Percentiles rank a stretch among this genome's conserved stretches.
phyloP scores from a whole-genome alignment of 2,888 invertebrate genomes.

The Oscheius sp. region DNA sequence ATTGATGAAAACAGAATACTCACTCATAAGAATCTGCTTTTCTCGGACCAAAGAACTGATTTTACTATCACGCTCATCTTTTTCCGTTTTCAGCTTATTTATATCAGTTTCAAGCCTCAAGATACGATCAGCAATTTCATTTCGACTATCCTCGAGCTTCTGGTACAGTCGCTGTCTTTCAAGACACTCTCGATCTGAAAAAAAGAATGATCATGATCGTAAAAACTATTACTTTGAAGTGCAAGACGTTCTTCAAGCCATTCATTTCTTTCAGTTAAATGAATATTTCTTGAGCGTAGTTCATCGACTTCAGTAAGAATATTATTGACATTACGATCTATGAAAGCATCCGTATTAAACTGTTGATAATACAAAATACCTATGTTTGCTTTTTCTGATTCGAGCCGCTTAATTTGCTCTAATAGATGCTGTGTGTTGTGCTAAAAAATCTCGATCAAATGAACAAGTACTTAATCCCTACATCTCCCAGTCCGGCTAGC shows the following conservation, averaged over 20 bases:
- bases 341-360: background rate
- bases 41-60: constrained; percentile 46
- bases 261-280: background rate
- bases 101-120: constrained; percentile 45
- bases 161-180: constrained; percentile 36
- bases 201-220: background rate
- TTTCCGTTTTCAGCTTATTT: constrained; percentile 49
- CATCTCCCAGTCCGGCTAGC: background rate
- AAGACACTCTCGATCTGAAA: constrained; percentile 32
- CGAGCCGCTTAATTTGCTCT: constrained; percentile 1
- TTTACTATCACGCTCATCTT: constrained; percentile 53
- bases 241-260: background rate
- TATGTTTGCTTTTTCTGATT: constrained; percentile 11
- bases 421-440: background rate
- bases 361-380: background rate
- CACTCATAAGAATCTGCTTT: constrained; percentile 47
- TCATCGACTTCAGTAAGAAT: constrained; percentile 12
- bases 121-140: constrained; percentile 41
- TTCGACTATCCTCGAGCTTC: constrained; percentile 42
- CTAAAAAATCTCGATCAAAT: background rate
- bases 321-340: constrained; percentile 9
- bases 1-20: background rate
- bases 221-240: background rate
- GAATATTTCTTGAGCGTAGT: background rate
- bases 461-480: background rate